Conservation (phyloP, 92 coral and sea anemone species). For the Epizoanthus ramosus region DNA sequence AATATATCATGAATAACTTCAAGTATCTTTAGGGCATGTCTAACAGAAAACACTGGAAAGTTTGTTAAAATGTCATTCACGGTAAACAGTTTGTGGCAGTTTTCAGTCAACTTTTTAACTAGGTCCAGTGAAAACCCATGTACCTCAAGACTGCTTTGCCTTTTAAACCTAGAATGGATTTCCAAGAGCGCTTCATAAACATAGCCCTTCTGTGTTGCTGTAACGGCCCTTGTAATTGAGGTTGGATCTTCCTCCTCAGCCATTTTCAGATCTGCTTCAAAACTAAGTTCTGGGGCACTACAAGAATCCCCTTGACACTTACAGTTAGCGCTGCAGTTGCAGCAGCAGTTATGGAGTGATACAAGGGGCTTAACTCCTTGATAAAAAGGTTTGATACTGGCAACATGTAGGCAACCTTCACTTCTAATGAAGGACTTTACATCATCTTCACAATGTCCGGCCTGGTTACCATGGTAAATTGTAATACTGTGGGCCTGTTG, state of each 20-base stretch:
- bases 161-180: slow-evolving; percentile 33
- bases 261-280: slow-evolving; percentile 27
- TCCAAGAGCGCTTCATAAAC: slow-evolving; percentile 49
- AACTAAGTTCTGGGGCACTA: slow-evolving; percentile 17
- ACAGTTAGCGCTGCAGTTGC: slow-evolving; percentile 48
- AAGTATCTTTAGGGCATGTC: slow-evolving; percentile 37
- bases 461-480: slow-evolving; percentile 64
- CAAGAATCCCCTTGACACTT: slow-evolving; percentile 50
- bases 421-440: slow-evolving; percentile 61
- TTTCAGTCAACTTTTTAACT: slow-evolving; percentile 40
- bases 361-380: slow-evolving; percentile 34
- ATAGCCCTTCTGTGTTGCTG: slow-evolving; percentile 34
- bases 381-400: slow-evolving; percentile 51
- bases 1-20: slow-evolving; percentile 57
- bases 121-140: slow-evolving; percentile 61
- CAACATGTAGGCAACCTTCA: slow-evolving; percentile 56
- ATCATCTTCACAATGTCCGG: slow-evolving; percentile 63
- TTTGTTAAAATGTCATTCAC: slow-evolving; percentile 45
- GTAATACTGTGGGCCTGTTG: slow-evolving; percentile 51
- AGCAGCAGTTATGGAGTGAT: slow-evolving; percentile 58
- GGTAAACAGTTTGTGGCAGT: slow-evolving; percentile 33
- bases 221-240: slow-evolving; percentile 21
- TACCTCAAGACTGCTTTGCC: slow-evolving; percentile 46
- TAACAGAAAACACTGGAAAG: slow-evolving; percentile 55
- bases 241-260: slow-evolving; percentile 21